Conservation (phyloP, 2,888 invertebrate species). For the Tribolium freemani region DNA sequence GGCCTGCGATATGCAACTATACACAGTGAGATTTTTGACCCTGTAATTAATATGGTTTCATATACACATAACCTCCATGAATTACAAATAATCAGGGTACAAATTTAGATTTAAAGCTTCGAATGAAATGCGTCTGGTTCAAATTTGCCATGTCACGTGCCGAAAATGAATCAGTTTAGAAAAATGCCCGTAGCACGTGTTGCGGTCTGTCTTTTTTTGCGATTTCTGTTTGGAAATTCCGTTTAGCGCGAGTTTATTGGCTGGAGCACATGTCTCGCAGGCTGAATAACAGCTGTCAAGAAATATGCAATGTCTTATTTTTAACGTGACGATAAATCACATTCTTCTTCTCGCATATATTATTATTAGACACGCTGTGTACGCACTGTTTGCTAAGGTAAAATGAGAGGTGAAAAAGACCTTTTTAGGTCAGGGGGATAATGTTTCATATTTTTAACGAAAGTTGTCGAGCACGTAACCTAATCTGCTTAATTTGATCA, state of each 20-base stretch:
- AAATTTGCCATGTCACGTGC: background rate
- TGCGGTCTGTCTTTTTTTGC: constrained; percentile 10
- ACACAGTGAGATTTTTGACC: constrained; percentile 43
- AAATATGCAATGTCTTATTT: constrained; percentile 21
- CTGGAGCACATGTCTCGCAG: constrained; percentile 19
- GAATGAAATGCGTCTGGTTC: background rate
- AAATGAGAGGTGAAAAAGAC: background rate
- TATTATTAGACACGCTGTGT: background rate
- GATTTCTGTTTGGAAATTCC: constrained; percentile 20
- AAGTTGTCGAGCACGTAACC: background rate
- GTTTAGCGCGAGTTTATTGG: constrained; percentile 17
- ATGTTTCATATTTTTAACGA: background rate
- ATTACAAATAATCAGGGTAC: constrained; percentile 5
- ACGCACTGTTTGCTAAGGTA: background rate
- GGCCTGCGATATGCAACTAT: background rate
- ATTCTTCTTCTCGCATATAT: constrained; percentile 1
- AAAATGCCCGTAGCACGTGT: constrained; percentile 7
- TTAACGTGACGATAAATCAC: constrained; percentile 9
- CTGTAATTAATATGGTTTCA: constrained; percentile 27
- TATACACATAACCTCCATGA: constrained; percentile 15
- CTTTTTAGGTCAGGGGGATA: background rate
- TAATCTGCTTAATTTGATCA: background rate
- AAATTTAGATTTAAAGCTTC: constrained; percentile 8
- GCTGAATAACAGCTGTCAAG: constrained; percentile 22
- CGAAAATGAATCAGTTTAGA: background rate